phyloP scores from a whole-genome alignment of 2,113 vertebrate genomes.

The Marmota flaviventris region DNA sequence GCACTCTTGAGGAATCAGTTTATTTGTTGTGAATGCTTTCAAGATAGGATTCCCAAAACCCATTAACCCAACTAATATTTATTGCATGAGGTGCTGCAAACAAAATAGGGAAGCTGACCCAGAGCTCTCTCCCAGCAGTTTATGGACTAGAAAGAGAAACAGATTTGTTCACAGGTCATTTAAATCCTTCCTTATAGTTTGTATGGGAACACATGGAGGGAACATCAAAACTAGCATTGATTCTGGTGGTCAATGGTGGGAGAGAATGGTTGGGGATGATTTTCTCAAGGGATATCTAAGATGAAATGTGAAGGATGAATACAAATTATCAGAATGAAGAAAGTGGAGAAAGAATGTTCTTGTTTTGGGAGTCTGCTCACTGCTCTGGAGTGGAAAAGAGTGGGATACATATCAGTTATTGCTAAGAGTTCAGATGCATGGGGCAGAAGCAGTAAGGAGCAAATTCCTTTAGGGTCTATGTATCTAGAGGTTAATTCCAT shows the following conservation, averaged over 20 bases:
- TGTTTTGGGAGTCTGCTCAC: neutral
- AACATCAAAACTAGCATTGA: neutral
- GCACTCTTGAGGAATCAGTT: conserved; percentile 9
- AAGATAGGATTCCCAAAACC: conserved; percentile 34
- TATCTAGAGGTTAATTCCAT: neutral
- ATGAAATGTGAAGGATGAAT: neutral
- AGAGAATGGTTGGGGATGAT: neutral
- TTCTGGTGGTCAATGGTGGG: neutral
- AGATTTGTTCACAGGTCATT: neutral
- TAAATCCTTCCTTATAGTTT: neutral
- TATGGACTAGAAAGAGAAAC: conserved; percentile 7
- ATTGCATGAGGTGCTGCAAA: neutral
- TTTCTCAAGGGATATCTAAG: conserved; percentile 35
- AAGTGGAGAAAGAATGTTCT: neutral
- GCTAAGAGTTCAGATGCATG: neutral
- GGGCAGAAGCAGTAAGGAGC: neutral
- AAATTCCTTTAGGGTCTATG: neutral
- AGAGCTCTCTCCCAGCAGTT: neutral
- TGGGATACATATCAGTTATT: neutral
- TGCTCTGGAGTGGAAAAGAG: neutral
- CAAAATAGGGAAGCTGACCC: neutral
- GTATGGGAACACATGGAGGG: neutral
- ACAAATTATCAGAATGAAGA: neutral
- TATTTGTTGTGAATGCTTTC: conserved; percentile 48
- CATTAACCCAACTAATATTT: conserved; percentile 50